Percentiles rank a stretch among this genome's conserved stretches.
These are phyloP conservation scores for Nebria ingens DNA, from an alignment of 1,140 invertebrate genomes.

Conservation along the genomic window DNA sequence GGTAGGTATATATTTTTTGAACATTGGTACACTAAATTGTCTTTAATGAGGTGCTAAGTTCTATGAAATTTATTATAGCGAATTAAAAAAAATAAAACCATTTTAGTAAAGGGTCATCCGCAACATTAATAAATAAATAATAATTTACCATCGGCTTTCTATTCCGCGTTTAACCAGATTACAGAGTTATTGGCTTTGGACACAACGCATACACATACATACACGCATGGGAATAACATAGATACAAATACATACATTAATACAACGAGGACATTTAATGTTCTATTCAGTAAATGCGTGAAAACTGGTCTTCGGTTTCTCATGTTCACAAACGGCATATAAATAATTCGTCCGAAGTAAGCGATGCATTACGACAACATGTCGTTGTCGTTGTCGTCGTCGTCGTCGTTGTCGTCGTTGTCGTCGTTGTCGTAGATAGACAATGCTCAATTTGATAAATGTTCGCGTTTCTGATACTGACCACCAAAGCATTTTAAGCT, in stretches of 20 bases:
- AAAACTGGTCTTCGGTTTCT: not conserved
- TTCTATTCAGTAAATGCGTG: not conserved
- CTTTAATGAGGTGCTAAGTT: too few species aligned
- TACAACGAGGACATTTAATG: not conserved
- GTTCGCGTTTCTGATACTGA: too few species aligned
- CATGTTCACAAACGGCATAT: not conserved
- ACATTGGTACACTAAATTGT: too few species aligned
- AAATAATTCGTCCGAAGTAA: not conserved
- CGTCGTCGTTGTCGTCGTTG: too few species aligned
- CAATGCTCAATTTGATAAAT: too few species aligned
- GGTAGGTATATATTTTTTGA: too few species aligned
- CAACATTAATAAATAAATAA: not conserved
- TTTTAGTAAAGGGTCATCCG: not conserved
- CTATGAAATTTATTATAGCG: too few species aligned
- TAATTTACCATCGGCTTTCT: not conserved
- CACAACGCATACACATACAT: not conserved
- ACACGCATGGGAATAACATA: not conserved
- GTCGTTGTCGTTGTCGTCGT: too few species aligned
- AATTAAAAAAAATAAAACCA: too few species aligned
- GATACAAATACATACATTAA: not conserved
- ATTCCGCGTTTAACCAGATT: not conserved
- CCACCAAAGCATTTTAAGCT: too few species aligned
- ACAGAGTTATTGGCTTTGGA: not conserved
- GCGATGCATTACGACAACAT: too few species aligned
- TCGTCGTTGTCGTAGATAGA: too few species aligned